These are phyloP conservation scores for Hypocryptadius cinnamomeus DNA, from an alignment of 2,113 vertebrate species.

Conservation along the genomic window DNA sequence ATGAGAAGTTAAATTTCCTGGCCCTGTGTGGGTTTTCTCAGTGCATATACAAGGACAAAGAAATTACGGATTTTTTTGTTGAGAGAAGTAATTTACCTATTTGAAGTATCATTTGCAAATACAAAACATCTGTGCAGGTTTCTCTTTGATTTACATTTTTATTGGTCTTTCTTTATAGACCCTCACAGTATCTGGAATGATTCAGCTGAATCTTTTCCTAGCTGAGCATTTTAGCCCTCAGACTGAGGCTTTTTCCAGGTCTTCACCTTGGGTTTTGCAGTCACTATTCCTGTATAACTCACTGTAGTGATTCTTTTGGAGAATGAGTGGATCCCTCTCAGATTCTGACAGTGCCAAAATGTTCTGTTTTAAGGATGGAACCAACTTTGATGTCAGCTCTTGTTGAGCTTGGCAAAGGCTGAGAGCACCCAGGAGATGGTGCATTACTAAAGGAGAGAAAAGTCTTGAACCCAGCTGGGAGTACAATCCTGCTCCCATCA, in stretches of 20 bases:
- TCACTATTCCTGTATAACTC: neutral
- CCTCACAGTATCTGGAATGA: neutral
- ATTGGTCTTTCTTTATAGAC: neutral
- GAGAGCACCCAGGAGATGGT: neutral
- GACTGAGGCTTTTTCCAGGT: neutral
- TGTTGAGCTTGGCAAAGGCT: neutral
- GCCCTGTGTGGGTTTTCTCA: neutral
- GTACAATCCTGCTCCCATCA: neutral
- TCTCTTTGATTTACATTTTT: neutral
- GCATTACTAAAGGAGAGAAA: neutral
- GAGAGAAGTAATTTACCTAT: neutral
- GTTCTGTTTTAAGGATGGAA: neutral
- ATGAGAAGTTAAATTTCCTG: neutral
- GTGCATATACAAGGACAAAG: neutral
- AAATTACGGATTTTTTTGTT: neutral
- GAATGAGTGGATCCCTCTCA: neutral
- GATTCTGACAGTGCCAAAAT: neutral
- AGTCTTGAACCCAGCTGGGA: neutral
- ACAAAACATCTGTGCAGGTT: neutral
- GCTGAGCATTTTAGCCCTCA: neutral
- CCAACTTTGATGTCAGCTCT: neutral
- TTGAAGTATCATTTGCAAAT: neutral
- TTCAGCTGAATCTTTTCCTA: neutral
- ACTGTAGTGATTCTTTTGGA: neutral
- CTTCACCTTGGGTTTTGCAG: neutral